Evolutionary conservation across 1,140 invertebrate species (phyloP).

Genomic region (Euura saliciscinereae): DNA sequence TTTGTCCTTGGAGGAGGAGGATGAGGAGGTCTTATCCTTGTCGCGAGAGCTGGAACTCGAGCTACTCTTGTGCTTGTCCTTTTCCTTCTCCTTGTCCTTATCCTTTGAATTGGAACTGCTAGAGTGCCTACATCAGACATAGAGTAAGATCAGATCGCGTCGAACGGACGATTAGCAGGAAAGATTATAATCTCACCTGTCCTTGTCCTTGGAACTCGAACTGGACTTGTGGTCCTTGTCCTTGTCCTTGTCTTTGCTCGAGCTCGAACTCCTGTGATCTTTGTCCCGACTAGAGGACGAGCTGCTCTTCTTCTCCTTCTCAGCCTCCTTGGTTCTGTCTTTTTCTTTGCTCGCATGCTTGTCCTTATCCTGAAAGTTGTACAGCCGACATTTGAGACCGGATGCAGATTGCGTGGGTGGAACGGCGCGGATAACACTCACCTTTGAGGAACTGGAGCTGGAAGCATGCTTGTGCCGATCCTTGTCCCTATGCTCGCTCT

Average conservation of each 20-base stretch:
- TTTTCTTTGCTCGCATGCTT: constrained; percentile 43
- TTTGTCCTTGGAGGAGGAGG: constrained; percentile 61
- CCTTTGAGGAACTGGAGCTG: constrained; percentile 36
- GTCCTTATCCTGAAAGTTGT: constrained; percentile 49
- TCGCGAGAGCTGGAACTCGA: constrained; percentile 57
- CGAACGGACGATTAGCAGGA: neutral
- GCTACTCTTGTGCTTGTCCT: constrained; percentile 62
- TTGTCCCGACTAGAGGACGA: constrained; percentile 62
- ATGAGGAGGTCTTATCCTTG: constrained; percentile 56
- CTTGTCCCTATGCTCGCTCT: constrained; percentile 51
- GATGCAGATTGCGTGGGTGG: neutral
- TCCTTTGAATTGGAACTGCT: constrained; percentile 41
- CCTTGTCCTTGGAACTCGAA: constrained; percentile 51
- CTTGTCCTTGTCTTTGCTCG: constrained; percentile 68
- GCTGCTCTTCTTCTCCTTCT: constrained; percentile 50
- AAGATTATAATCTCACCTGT: constrained; percentile 30
- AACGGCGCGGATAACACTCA: neutral
- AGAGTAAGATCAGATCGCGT: no score
- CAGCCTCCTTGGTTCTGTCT: constrained; percentile 37
- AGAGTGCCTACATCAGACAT: constrained; percentile 30
- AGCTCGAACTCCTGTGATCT: constrained; percentile 66
- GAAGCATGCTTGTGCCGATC: constrained; percentile 49
- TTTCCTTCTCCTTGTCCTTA: constrained; percentile 40
- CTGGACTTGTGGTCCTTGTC: constrained; percentile 49
- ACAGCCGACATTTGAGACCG: neutral